A percentile compares a stretch with the other conserved stretches of the same genome.
Evolutionary conservation across 2,113 vertebrate species (phyloP).

Genomic region (Corvus moneduloides): DNA sequence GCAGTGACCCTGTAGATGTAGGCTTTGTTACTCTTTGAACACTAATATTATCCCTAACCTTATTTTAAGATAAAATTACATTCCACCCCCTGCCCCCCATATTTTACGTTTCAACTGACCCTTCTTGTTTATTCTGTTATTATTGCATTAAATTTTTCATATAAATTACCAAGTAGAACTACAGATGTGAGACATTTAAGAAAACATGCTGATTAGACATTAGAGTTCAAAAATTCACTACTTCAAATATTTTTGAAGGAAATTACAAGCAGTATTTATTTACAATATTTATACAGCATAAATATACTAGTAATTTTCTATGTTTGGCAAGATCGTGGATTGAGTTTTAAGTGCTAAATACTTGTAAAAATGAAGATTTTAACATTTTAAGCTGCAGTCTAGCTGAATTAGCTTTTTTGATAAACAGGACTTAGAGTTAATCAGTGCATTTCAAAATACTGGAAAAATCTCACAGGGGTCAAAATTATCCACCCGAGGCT

Average conservation of each 20-base stretch:
- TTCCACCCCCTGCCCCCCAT: background rate
- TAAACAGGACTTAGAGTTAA: background rate
- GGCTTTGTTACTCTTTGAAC: background rate
- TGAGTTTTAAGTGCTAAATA: background rate
- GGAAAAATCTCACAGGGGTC: background rate
- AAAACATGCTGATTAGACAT: background rate
- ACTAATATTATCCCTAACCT: background rate
- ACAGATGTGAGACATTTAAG: accelerated
- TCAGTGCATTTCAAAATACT: background rate
- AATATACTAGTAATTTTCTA: background rate
- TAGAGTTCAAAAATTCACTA: background rate
- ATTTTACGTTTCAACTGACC: background rate
- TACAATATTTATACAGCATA: background rate
- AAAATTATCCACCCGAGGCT: background rate
- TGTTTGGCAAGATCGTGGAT: background rate
- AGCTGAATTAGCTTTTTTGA: background rate
- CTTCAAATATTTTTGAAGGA: background rate
- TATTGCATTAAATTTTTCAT: background rate
- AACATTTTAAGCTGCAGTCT: background rate
- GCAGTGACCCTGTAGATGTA: background rate
- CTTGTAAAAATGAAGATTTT: background rate
- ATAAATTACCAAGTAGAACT: background rate
- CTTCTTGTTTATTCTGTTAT: background rate
- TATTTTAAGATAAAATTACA: background rate
- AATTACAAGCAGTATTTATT: background rate